Evolutionary conservation across 2,888 invertebrate species (phyloP).

Genomic region (Eulithis testata): DNA sequence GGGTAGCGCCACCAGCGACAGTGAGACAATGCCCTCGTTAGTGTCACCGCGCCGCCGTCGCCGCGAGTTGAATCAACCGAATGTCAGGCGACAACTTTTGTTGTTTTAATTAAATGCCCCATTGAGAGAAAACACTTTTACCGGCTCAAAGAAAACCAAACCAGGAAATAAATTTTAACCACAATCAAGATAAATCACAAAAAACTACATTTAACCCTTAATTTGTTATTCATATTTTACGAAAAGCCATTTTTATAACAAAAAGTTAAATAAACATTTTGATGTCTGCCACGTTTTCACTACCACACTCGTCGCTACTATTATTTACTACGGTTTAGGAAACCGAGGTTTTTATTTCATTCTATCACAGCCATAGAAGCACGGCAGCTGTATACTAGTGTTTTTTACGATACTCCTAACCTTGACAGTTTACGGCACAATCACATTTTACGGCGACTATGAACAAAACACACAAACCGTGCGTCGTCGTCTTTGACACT

Average conservation of each 20-base stretch:
- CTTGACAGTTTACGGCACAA: constrained; percentile 39
- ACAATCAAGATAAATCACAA: no score
- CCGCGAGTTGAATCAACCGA: neutral
- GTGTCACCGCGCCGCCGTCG: constrained; percentile 1
- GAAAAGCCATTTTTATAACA: no score
- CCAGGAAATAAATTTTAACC: neutral
- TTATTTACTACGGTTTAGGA: neutral
- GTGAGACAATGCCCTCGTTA: constrained; percentile 22
- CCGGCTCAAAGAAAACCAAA: neutral
- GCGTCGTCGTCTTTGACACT: constrained; percentile 18
- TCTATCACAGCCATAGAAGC: neutral
- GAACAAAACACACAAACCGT: constrained; percentile 24
- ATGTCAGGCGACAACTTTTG: constrained; percentile 5
- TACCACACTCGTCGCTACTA: no score
- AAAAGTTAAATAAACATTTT: no score
- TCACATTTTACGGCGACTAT: constrained; percentile 33
- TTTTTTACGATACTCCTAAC: constrained; percentile 27
- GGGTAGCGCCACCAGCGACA: constrained; percentile 12
- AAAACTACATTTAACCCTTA: no score
- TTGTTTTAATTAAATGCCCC: constrained; percentile 13
- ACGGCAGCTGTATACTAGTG: constrained; percentile 7
- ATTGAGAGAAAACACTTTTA: constrained; percentile 3
- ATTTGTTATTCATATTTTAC: no score
- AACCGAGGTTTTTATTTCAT: constrained; percentile 9
- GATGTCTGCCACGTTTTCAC: no score